Percentiles rank a stretch among this genome's conserved stretches.
phyloP scores from a whole-genome alignment of 2,797 vertebrate species.

The Diceros bicornis region DNA sequence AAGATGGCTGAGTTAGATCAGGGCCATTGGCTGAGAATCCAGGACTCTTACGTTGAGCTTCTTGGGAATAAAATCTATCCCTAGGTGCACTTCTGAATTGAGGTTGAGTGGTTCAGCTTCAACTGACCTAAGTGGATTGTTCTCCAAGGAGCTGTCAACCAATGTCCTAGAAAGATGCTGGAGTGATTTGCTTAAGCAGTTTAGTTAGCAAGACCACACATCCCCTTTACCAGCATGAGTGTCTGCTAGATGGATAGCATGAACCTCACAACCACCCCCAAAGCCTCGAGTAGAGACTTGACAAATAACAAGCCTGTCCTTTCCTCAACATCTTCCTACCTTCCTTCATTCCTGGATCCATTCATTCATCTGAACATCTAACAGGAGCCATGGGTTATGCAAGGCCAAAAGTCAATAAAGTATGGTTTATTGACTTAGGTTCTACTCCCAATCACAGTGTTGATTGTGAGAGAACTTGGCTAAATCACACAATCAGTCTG shows the following conservation, averaged over 20 bases:
- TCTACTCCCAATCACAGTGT: background rate
- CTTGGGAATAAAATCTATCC: background rate
- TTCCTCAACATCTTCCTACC: background rate
- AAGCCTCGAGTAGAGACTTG: background rate
- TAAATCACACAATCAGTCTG: background rate
- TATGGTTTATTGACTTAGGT: background rate
- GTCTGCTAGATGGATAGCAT: background rate
- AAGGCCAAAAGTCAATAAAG: background rate
- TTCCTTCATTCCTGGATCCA: background rate
- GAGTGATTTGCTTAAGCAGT: background rate
- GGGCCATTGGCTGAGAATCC: background rate
- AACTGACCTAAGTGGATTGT: background rate
- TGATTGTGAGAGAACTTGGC: background rate
- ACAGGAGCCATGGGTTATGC: background rate
- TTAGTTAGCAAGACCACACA: background rate
- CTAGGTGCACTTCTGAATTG: background rate
- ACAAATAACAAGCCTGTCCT: background rate
- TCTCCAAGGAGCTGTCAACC: background rate
- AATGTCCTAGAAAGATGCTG: background rate
- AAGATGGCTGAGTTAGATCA: background rate
- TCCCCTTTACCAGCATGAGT: fast-evolving
- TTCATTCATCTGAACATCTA: background rate
- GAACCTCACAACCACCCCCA: background rate
- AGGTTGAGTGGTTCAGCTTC: background rate
- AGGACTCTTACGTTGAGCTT: background rate